Conservation (phyloP, 2,113 vertebrate species). For the Clinocottus analis region DNA sequence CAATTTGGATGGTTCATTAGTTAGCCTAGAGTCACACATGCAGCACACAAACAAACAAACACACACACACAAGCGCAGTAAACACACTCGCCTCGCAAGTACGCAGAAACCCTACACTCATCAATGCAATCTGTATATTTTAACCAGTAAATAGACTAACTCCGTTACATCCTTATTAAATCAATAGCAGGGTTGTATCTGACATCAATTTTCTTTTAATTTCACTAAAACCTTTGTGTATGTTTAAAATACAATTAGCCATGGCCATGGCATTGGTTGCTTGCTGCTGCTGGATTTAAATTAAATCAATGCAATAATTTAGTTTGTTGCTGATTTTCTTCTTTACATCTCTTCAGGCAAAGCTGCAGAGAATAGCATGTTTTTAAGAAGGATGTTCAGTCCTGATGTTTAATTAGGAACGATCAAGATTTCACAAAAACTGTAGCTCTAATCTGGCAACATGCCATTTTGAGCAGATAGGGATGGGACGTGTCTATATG, state of each 20-base stretch:
- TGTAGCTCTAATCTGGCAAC: not conserved
- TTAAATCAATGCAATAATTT: conserved; percentile 38
- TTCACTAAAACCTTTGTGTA: conserved; percentile 17
- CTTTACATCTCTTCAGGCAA: not conserved
- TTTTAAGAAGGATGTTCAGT: not conserved
- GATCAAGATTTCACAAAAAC: not conserved
- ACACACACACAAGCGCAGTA: conserved; percentile 8
- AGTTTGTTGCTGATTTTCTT: not conserved
- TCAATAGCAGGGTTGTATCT: conserved; percentile 26
- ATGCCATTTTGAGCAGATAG: not conserved
- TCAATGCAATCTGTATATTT: not conserved
- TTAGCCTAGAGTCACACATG: too few relatives aligned
- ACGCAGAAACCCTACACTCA: not conserved
- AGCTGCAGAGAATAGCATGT: not conserved
- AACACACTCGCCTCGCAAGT: not conserved
- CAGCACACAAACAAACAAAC: too few relatives aligned
- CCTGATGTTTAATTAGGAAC: not conserved
- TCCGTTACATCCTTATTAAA: conserved; percentile 36
- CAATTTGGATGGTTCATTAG: too few relatives aligned
- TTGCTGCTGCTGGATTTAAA: conserved; percentile 26
- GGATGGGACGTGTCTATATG: not conserved
- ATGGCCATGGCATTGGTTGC: not conserved
- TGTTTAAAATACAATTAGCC: conserved; percentile 25
- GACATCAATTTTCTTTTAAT: conserved; percentile 27
- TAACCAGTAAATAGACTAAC: conserved; percentile 16